These are phyloP conservation scores for Anthonomus grandis DNA, from an alignment of 1,140 invertebrate species.

Conservation along the genomic window DNA sequence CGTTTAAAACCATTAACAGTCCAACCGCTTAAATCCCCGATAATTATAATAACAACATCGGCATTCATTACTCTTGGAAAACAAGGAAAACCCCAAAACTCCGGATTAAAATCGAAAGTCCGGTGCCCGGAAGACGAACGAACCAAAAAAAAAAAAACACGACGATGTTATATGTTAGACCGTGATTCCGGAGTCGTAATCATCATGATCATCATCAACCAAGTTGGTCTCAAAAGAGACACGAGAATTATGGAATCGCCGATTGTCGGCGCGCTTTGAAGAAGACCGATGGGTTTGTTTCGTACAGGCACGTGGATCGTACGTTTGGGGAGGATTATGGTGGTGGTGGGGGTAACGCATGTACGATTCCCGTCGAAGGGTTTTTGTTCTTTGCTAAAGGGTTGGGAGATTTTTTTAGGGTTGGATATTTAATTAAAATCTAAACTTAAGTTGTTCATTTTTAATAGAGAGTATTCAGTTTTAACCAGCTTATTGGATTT, in stretches of 20 bases:
- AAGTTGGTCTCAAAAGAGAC: too few relatives aligned
- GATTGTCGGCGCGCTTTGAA: slow-evolving; percentile 26
- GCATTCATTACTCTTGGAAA: slow-evolving; percentile 1
- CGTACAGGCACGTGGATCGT: slow-evolving; percentile 18
- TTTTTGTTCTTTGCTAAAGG: too few relatives aligned
- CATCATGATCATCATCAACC: too few relatives aligned
- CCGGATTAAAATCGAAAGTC: neutral
- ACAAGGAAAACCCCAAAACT: neutral
- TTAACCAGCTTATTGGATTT: too few relatives aligned
- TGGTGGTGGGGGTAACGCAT: slow-evolving; percentile 10
- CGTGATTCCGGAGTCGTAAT: slow-evolving; percentile 13
- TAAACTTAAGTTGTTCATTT: too few relatives aligned
- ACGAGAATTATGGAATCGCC: slow-evolving; percentile 26
- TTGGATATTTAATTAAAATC: too few relatives aligned
- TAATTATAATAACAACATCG: neutral
- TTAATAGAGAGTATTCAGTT: too few relatives aligned
- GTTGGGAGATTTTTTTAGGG: too few relatives aligned
- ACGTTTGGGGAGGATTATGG: slow-evolving; percentile 7
- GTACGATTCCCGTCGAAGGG: too few relatives aligned
- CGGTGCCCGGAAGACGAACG: slow-evolving; percentile 14
- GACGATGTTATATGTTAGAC: too few relatives aligned
- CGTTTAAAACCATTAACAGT: too few relatives aligned
- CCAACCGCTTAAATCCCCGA: too few relatives aligned
- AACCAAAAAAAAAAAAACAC: neutral
- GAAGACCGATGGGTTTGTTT: slow-evolving; percentile 25